Conservation (phyloP, 2,797 vertebrate species). For the Gallinago solitaria region DNA sequence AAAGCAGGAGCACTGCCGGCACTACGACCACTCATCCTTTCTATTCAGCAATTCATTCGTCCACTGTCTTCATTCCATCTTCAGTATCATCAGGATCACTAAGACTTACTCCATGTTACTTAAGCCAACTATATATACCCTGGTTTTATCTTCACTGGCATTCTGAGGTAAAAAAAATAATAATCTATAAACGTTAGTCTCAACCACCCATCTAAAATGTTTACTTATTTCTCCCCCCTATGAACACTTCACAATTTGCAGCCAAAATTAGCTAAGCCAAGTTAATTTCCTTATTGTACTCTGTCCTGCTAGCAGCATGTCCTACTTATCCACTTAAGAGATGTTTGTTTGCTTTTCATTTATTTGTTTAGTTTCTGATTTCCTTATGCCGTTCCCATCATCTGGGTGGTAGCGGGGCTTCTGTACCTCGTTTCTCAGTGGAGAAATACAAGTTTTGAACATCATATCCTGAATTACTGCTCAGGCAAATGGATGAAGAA, state of each 20-base stretch:
- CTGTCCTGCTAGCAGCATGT: constrained; percentile 40
- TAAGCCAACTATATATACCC: constrained; percentile 24
- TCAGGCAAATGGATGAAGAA: background rate
- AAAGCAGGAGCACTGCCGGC: background rate
- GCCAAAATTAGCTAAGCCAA: constrained; percentile 45
- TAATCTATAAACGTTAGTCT: background rate
- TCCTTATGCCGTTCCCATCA: constrained; percentile 59
- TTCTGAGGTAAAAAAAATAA: constrained; percentile 41
- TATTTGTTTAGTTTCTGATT: constrained; percentile 68
- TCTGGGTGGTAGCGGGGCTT: constrained; percentile 25
- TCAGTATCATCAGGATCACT: constrained; percentile 18
- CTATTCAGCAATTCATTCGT: background rate
- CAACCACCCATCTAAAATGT: constrained; percentile 13
- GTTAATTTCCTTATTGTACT: constrained; percentile 56
- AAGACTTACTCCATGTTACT: background rate
- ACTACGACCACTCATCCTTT: background rate
- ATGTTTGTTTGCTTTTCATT: constrained; percentile 67
- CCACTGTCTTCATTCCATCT: background rate
- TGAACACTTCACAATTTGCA: constrained; percentile 26
- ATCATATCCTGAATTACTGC: background rate
- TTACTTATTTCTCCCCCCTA: constrained; percentile 28
- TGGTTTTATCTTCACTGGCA: constrained; percentile 73
- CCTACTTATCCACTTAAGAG: constrained; percentile 63
- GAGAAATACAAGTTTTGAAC: background rate
- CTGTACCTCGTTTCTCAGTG: background rate